Percentiles rank a stretch among this genome's conserved stretches.
These are phyloP conservation scores for Microtus pennsylvanicus DNA, from an alignment of 2,113 vertebrate genomes.

Conservation along the genomic window DNA sequence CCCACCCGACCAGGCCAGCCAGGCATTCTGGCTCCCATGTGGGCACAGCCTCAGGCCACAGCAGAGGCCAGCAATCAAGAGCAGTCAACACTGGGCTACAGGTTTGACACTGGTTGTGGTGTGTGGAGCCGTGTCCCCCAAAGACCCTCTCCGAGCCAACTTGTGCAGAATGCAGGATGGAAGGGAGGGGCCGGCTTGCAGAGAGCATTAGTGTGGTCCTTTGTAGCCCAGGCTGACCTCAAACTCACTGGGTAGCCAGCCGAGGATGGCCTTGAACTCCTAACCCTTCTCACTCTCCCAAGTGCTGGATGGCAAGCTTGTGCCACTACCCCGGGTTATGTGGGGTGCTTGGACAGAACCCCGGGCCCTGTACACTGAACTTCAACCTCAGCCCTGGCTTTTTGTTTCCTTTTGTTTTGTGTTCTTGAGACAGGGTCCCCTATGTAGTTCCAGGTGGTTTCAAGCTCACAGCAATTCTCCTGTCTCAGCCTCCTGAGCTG, in stretches of 20 bases:
- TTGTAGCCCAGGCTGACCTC: neutral
- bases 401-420: neutral
- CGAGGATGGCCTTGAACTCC: neutral
- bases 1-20: conserved; percentile 7
- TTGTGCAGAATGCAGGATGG: neutral
- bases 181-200: neutral
- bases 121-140: neutral
- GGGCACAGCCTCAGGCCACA: conserved; percentile 56
- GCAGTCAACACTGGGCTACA: neutral
- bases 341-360: neutral
- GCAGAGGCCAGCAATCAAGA: neutral
- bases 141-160: neutral
- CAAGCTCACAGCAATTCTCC: neutral
- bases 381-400: neutral
- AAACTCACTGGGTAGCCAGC: neutral
- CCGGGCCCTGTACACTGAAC: neutral
- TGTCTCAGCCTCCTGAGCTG: neutral
- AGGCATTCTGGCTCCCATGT: conserved; percentile 3
- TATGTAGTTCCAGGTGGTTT: neutral
- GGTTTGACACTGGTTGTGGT: neutral
- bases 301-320: neutral
- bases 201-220: neutral
- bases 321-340: neutral
- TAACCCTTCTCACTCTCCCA: neutral
- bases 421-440: neutral